Percentiles rank a stretch among this genome's conserved stretches.
Conservation (phyloP, 2,113 vertebrate genomes). For the Salvelinus alpinus region DNA sequence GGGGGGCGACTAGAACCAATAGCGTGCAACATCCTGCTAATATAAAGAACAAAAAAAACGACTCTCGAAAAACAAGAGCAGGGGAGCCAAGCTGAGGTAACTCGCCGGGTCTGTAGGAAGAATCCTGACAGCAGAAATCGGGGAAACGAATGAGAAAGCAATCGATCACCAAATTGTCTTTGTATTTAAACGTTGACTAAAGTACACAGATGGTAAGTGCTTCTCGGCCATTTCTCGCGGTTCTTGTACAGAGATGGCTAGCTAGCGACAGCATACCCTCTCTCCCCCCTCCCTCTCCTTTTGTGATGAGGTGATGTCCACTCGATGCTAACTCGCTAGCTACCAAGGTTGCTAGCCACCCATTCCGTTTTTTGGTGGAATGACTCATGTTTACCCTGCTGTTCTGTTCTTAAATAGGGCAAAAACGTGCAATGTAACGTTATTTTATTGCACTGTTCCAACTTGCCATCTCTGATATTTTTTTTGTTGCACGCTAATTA, state of each 20-base stretch:
- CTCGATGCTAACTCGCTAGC: slow-evolving; percentile 29
- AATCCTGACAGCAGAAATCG: slow-evolving; percentile 6
- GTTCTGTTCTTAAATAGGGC: neutral
- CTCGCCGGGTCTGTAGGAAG: slow-evolving; percentile 48
- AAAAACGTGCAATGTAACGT: no score
- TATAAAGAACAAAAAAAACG: slow-evolving; percentile 39
- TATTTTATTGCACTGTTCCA: no score
- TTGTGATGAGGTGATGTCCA: slow-evolving; percentile 58
- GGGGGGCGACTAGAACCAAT: slow-evolving; percentile 57
- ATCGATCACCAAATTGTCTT: slow-evolving; percentile 16
- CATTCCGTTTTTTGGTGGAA: neutral
- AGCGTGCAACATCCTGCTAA: slow-evolving; percentile 61
- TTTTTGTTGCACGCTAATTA: neutral
- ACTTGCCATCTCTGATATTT: neutral
- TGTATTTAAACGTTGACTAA: slow-evolving; percentile 35
- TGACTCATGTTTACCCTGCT: no score
- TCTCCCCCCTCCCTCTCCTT: slow-evolving; percentile 39
- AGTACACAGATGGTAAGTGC: slow-evolving; percentile 76
- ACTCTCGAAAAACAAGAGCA: slow-evolving; percentile 45
- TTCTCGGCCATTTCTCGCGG: slow-evolving; percentile 17
- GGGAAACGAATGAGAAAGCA: slow-evolving; percentile 31
- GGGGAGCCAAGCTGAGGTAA: slow-evolving; percentile 39
- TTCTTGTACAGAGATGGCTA: slow-evolving; percentile 9
- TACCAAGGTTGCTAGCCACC: neutral
- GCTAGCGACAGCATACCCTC: slow-evolving; percentile 37